These are phyloP conservation scores for Imbricaverruca yamaguchii DNA, from an alignment of 2,888 invertebrate genomes.

Conservation along the genomic window DNA sequence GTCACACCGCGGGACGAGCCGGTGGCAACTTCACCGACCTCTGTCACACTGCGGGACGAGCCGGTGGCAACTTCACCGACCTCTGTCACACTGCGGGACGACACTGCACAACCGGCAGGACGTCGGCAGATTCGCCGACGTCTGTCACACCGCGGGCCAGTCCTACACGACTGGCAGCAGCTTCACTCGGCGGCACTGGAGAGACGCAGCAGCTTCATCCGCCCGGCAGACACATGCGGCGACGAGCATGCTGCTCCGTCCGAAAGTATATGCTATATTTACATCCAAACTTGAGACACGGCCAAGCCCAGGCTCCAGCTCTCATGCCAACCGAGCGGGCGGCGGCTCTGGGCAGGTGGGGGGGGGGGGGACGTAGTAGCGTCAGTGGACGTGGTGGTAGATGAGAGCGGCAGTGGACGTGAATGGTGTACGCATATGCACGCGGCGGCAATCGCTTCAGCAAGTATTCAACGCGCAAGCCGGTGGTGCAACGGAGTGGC, in stretches of 20 bases:
- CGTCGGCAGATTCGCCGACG: background rate
- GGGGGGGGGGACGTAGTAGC: too few relatives aligned
- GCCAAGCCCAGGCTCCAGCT: background rate
- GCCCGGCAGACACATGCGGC: background rate
- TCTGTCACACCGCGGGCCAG: background rate
- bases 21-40: too few relatives aligned
- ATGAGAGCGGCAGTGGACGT: too few relatives aligned
- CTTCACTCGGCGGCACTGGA: background rate
- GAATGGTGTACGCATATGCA: too few relatives aligned
- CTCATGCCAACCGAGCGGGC: background rate
- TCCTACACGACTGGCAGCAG: background rate
- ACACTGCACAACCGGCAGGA: background rate
- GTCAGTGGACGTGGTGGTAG: too few relatives aligned
- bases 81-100: background rate
- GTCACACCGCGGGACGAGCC: too few relatives aligned
- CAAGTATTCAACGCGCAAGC: too few relatives aligned
- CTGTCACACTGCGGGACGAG: too few relatives aligned
- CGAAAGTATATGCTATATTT: background rate
- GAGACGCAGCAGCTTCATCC: background rate
- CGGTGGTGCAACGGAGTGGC: too few relatives aligned
- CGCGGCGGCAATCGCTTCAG: too few relatives aligned
- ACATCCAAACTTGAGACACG: constrained; percentile 8
- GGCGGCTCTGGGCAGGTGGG: too few relatives aligned
- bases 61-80: too few relatives aligned
- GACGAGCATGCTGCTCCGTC: background rate